Evolutionary conservation across 2,888 invertebrate species (phyloP), one percentile per base, ranked within the genome.

Genomic region (Dryomyza anilis): DNA sequence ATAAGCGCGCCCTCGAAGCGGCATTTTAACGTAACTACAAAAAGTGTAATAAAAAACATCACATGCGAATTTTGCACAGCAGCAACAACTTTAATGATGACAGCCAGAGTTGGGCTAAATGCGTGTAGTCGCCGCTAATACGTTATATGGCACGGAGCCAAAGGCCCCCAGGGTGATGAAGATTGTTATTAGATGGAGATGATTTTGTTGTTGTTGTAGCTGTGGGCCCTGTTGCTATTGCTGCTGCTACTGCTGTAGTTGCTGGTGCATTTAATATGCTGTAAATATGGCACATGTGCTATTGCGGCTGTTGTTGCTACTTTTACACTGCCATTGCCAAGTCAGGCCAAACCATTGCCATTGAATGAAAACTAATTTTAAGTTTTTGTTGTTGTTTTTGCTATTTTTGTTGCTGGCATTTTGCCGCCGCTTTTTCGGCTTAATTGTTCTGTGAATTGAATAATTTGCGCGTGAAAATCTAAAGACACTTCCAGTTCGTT

Each of bases 161-260:
- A 50, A n/a, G 50, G 60, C 60, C 60, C 60, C 60, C 60, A 60
- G 60, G 60, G 60, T 60, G 60, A 36, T 52, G 52, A 50, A 60
- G 60, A 60, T 52, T 33, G 60, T 52, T 60, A 52, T 60, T 50
- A 60, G 50, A 60, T 25, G 29, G 50, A 56, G 55, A 56, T 63
- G 58, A 21, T 52, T 27, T 61, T 46, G 48, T 10, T 25, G 16
- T 60, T 59, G 23, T 48, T 50, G 53, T 57, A 56, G 63, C 43
- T 61, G 52, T 36, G 21, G 59, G 14, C 55, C n/a, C 16, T 29
- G 43, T 46, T 29, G 46, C 39, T 36, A 10, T 14, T 23, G 21
- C 19, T 57, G 59, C 21, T 61, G 46, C 25, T 61, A 61, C 33
- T 53, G 50, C 33, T 30, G 59, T 50, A 27, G 21, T 57, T 59